Evolutionary conservation across 2,888 invertebrate genomes (phyloP).

Genomic region (Mesoligia furuncula): DNA sequence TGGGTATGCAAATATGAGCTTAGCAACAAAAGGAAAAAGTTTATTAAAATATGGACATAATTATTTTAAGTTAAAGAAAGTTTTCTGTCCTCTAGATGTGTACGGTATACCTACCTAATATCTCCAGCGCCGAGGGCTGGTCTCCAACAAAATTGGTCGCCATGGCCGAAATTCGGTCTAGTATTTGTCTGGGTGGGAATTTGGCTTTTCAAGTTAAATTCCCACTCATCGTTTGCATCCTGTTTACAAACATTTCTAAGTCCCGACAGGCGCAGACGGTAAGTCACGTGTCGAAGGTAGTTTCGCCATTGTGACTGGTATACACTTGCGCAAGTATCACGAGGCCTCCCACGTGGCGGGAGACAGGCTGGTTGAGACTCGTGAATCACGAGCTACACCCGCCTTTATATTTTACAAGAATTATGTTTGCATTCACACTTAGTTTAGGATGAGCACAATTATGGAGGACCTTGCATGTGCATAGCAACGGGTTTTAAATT

Average conservation of each 20-base stretch:
- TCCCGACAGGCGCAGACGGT: conserved; percentile 9
- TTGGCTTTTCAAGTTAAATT: conserved; percentile 1
- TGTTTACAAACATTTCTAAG: conserved; percentile 23
- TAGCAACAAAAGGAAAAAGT: too few relatives aligned
- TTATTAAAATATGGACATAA: too few relatives aligned
- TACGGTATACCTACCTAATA: too few relatives aligned
- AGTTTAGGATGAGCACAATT: conserved; percentile 29
- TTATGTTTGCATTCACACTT: conserved; percentile 42
- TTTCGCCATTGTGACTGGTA: conserved; percentile 36
- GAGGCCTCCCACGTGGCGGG: conserved; percentile 72
- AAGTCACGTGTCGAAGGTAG: conserved; percentile 49
- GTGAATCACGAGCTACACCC: conserved; percentile 64
- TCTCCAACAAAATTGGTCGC: background rate
- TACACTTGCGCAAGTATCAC: conserved; percentile 66
- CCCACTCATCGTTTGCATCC: background rate
- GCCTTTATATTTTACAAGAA: conserved; percentile 43
- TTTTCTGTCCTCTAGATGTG: too few relatives aligned
- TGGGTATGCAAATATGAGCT: too few relatives aligned
- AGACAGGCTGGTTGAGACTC: conserved; percentile 65
- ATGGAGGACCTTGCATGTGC: conserved; percentile 27
- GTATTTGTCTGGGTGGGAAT: too few relatives aligned
- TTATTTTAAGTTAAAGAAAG: too few relatives aligned
- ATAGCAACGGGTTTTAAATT: conserved; percentile 16
- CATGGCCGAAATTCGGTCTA: background rate
- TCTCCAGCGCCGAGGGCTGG: background rate